Conservation (phyloP, 2,797 vertebrate genomes). For the Lithobates sylvaticus region DNA sequence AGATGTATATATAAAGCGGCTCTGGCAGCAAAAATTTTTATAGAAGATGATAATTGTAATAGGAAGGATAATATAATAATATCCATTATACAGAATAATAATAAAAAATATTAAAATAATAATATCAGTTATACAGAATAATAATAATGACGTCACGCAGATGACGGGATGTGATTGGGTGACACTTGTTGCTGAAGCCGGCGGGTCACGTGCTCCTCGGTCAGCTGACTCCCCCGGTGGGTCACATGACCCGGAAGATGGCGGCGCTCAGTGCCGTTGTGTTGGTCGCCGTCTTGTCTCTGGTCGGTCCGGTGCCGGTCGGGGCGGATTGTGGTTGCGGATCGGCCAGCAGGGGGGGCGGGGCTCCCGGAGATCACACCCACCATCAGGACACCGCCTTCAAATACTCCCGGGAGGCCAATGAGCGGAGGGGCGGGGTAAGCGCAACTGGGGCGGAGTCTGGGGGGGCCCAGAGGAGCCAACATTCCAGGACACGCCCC, state of each 20-base stretch:
- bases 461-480: not conserved
- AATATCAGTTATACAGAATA: too few species aligned
- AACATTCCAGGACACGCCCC: too few species aligned
- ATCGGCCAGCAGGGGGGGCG: not conserved
- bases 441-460: not conserved
- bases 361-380: not conserved
- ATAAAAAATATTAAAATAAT: too few species aligned
- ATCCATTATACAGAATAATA: too few species aligned
- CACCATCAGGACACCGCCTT: conserved; percentile 31
- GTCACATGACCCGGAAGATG: conserved; percentile 33
- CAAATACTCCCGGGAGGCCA: conserved; percentile 51
- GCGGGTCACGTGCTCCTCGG: not conserved
- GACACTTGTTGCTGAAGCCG: too few species aligned
- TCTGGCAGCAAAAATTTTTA: too few species aligned
- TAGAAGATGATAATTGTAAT: too few species aligned
- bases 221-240: not conserved
- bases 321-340: conserved; percentile 45
- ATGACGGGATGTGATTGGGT: too few species aligned
- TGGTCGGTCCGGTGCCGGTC: not conserved
- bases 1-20: too few species aligned
- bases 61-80: too few species aligned
- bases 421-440: not conserved
- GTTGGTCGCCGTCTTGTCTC: not conserved
- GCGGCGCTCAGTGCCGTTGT: not conserved
- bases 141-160: too few species aligned